phyloP scores from a whole-genome alignment of 2,113 vertebrate species.

The Cisticola juncidis region DNA sequence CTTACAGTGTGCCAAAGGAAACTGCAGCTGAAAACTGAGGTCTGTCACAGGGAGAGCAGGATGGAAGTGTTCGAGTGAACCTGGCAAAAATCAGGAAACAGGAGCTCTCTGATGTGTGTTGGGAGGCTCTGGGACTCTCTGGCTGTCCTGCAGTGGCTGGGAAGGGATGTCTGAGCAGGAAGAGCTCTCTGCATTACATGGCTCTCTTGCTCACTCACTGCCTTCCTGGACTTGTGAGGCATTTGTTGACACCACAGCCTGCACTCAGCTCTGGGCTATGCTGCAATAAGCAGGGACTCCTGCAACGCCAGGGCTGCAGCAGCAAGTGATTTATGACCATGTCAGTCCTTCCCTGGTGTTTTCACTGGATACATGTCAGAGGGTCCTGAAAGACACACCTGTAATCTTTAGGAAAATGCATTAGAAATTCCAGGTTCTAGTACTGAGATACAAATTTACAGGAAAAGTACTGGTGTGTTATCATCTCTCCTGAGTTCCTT shows the following conservation, averaged over 20 bases:
- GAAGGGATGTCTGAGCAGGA: neutral
- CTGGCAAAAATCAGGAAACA: neutral
- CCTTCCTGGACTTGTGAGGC: neutral
- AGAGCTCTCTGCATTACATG: neutral
- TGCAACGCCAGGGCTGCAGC: neutral
- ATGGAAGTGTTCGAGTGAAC: neutral
- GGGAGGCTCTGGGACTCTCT: neutral
- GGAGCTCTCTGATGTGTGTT: neutral
- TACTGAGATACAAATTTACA: neutral
- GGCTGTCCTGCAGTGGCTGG: neutral
- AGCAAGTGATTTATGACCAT: neutral
- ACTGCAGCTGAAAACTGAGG: neutral
- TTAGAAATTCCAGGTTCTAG: neutral
- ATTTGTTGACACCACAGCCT: neutral
- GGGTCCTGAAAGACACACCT: neutral
- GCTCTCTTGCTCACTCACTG: neutral
- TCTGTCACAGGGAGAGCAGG: neutral
- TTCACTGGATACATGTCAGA: neutral
- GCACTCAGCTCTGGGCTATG: neutral
- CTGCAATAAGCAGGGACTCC: neutral
- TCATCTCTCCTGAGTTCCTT: neutral
- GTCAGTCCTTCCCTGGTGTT: neutral
- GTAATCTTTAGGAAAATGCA: neutral
- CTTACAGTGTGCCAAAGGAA: neutral
- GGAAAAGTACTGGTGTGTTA: neutral